Base-by-base conservation (phyloP, 1,140 invertebrate species). In the Zaprionus camerounensis region DNA sequence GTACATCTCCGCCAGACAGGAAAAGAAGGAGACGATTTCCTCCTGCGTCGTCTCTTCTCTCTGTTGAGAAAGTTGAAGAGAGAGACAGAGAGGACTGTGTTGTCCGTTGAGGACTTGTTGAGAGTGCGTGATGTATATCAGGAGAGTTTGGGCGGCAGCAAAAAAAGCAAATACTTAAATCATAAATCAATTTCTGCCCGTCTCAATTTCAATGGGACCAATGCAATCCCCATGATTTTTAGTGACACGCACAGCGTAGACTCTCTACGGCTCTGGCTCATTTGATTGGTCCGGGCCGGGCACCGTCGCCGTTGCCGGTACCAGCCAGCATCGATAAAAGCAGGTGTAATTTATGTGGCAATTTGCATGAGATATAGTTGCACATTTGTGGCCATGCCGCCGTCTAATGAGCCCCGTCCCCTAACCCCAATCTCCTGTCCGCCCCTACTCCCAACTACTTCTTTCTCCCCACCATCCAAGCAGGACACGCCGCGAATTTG, bases 331-430 rank as follows among this genome's bases (percentile, higher is more conserved):
- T 41, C 15, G 41, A 13, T 4, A 24, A 22, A 51, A 51, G 46
- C 46, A 51, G 46, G 46, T 51, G 28, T 28, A 49, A 49, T 70
- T 69, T 70, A 74, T 74, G 58, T 46, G 67, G 66, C 51, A 70
- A 70, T 74, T 74, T 74, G 58, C 71, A 74, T 66, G 49, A 26
- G 57, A 38, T 61, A 53, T 58, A 17, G 71, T 49, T 56, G 17
- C 65, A 61, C 49, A 74, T 38, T 59, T 51, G 31, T 38, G 53
- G 24, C 56, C 20, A 22, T 57, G 63, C 26, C 26, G 58, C 17
- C 34, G 58, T 36, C 58, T 70, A 70, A 70, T 59, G 31, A 70
- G 67, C 20, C 44, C 49, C 67, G 9, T 34, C 31, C 49, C 46
- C 20, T 64, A 24, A 38, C 36, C 13, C 9, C 31, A 11, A 11